Evolutionary conservation across 2,797 vertebrate genomes (phyloP).

Genomic region (Sebastes elongatus): DNA sequence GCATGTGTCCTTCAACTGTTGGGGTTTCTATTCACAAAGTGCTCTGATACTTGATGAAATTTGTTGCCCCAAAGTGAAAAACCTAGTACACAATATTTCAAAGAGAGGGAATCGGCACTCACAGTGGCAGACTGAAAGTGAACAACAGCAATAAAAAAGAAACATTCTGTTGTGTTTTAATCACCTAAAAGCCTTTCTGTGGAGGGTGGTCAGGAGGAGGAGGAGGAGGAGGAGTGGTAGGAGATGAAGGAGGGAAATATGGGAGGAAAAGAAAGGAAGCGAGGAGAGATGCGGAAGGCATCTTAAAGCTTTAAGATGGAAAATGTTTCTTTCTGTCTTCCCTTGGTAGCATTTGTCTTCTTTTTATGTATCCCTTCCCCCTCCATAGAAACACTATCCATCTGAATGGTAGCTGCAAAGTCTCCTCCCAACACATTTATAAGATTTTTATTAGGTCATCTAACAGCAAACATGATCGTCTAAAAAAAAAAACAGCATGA

Average conservation of each 20-base stretch:
- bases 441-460: background rate
- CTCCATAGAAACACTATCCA: background rate
- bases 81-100: conserved; percentile 33
- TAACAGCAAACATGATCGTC: background rate
- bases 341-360: background rate
- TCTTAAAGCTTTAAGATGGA: conserved; percentile 2
- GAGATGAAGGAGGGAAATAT: conserved; percentile 21
- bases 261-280: conserved; percentile 34
- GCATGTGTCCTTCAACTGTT: background rate
- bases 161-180: conserved; percentile 56
- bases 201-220: conserved; percentile 13
- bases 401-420: background rate
- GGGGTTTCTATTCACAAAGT: background rate
- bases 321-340: conserved; percentile 8
- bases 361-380: background rate
- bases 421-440: background rate
- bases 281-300: conserved; percentile 6
- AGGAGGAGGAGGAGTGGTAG: conserved; percentile 15
- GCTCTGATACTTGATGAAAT: conserved; percentile 1
- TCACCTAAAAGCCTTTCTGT: conserved; percentile 71
- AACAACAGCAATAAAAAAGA: conserved; percentile 47
- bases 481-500: background rate
- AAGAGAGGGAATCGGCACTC: conserved; percentile 16
- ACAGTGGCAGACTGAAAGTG: conserved; percentile 12
- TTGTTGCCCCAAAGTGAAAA: conserved; percentile 14